Conservation (phyloP, 1,140 invertebrate genomes). For the Lycorma delicatula region DNA sequence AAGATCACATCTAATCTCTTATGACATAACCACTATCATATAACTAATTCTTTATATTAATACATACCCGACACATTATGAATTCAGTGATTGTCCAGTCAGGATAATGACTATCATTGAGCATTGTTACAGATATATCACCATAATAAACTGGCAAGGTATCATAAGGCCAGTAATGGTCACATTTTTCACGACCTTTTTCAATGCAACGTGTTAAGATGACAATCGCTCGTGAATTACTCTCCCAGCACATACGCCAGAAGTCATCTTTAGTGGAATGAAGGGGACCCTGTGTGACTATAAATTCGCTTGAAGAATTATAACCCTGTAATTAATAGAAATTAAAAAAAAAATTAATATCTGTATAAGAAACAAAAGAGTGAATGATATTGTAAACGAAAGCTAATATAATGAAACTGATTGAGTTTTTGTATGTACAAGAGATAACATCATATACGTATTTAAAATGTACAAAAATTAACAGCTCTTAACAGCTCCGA, state of each 20-base stretch:
- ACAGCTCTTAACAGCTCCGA: too few species aligned
- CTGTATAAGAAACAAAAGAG: too few species aligned
- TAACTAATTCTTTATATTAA: too few species aligned
- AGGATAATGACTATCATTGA: slow-evolving; percentile 87
- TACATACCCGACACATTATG: slow-evolving; percentile 72
- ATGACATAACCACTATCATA: too few species aligned
- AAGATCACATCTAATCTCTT: too few species aligned
- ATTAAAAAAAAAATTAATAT: too few species aligned
- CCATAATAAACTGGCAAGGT: slow-evolving; percentile 93
- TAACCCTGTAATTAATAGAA: slow-evolving; percentile 72
- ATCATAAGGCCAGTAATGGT: slow-evolving; percentile 96
- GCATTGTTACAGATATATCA: slow-evolving; percentile 87
- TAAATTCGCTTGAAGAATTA: slow-evolving; percentile 91
- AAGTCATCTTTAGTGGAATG: slow-evolving; percentile 95
- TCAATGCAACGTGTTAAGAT: slow-evolving; percentile 95
- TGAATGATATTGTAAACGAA: too few species aligned
- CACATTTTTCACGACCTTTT: slow-evolving; percentile 86
- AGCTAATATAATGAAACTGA: too few species aligned
- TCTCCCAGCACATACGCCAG: slow-evolving; percentile 98
- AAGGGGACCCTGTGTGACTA: slow-evolving; percentile 92
- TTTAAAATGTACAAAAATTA: too few species aligned
- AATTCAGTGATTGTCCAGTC: slow-evolving; percentile 96
- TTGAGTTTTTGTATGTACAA: too few species aligned
- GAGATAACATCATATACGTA: too few species aligned
- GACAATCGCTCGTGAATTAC: slow-evolving; percentile 89